phyloP scores from a whole-genome alignment of 2,113 vertebrate species.

The Pandion haliaetus region DNA sequence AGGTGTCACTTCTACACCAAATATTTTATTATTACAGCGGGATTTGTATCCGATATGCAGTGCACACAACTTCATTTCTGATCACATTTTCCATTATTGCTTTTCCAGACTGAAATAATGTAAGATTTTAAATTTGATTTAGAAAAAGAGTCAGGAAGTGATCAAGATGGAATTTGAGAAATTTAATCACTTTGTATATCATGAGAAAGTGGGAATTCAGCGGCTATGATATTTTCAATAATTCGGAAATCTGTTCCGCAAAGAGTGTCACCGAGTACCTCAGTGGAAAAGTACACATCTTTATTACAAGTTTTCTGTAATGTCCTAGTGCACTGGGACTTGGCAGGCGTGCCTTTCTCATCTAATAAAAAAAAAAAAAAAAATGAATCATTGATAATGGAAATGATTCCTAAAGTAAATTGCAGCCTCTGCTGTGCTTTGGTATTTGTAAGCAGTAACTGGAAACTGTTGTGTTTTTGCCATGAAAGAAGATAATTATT shows the following conservation, averaged over 20 bases:
- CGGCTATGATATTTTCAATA: not conserved
- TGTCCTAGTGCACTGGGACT: not conserved
- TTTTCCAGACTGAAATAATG: not conserved
- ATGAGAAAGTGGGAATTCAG: not conserved
- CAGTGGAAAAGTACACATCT: conserved; percentile 14
- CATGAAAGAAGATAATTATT: not conserved
- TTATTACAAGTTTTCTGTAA: conserved; percentile 2
- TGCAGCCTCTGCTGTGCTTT: not conserved
- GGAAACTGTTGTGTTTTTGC: not conserved
- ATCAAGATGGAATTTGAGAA: not conserved
- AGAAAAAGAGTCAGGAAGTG: not conserved
- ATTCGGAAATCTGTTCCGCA: not conserved
- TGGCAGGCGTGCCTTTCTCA: conserved; percentile 13
- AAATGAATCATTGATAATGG: conserved; percentile 54
- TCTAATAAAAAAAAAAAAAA: conserved; percentile 5
- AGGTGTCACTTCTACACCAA: not conserved
- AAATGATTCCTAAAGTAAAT: conserved; percentile 37
- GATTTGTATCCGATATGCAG: not conserved
- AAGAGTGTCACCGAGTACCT: not conserved
- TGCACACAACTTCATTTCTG: not conserved
- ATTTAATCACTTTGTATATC: not conserved
- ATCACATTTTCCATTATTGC: not conserved
- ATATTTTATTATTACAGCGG: not conserved
- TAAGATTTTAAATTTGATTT: not conserved
- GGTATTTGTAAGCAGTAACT: conserved; percentile 28